A percentile compares a stretch with the other conserved stretches of the same genome.
phyloP scores from a whole-genome alignment of 1,140 invertebrate species.

The Drosophila busckii region DNA sequence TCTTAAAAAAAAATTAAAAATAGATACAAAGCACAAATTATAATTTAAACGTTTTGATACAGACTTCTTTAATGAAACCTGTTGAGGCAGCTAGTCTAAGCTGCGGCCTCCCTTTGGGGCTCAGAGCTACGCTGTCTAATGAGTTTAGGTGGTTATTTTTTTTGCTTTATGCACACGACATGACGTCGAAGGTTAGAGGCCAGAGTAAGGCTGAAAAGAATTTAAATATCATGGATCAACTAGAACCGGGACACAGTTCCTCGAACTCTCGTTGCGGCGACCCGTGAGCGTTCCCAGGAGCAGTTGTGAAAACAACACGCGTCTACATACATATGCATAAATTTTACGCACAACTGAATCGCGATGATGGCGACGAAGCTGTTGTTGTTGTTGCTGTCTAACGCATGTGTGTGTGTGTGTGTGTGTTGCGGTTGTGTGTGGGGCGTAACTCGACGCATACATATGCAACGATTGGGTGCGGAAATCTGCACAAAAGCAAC shows the following conservation, averaged over 20 bases:
- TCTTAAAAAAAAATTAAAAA: too few relatives aligned
- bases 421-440: constrained; percentile 15
- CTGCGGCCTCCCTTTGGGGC: background rate
- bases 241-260: constrained; percentile 5
- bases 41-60: too few relatives aligned
- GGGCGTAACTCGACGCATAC: constrained; percentile 28
- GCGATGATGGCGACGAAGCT: constrained; percentile 20
- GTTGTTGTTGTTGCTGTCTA: background rate
- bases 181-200: constrained; percentile 30
- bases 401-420: constrained; percentile 3
- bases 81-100: constrained; percentile 9
- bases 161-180: background rate
- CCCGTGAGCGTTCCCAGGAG: background rate
- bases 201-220: constrained; percentile 14
- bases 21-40: too few relatives aligned
- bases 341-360: constrained; percentile 71
- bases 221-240: constrained; percentile 46
- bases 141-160: background rate
- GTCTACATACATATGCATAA: constrained; percentile 51
- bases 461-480: constrained; percentile 46
- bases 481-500: constrained; percentile 67
- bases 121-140: constrained; percentile 11
- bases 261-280: background rate
- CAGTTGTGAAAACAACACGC: constrained; percentile 32
- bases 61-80: background rate